Conservation (phyloP, 2,797 vertebrate species). For the Propithecus deckenii region DNA sequence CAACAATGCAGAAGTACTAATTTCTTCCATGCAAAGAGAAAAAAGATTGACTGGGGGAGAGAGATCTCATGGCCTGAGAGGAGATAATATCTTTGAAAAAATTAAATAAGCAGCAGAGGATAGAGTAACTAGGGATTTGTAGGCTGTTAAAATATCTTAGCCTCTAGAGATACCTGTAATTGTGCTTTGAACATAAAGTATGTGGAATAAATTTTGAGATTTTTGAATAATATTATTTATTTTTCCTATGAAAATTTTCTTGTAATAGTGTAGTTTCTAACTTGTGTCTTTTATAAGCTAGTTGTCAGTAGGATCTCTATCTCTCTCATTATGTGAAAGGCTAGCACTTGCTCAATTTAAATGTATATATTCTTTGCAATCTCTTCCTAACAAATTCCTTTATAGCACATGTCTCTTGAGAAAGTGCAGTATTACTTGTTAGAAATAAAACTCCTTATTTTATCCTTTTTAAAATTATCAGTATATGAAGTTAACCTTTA, state of each 20-base stretch:
- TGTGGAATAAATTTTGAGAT: background rate
- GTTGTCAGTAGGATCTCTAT: background rate
- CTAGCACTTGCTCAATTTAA: background rate
- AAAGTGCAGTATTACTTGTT: background rate
- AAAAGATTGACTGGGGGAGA: background rate
- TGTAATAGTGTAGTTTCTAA: background rate
- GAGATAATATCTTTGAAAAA: background rate
- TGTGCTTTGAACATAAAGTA: background rate
- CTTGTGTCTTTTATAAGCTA: background rate
- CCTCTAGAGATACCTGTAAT: background rate
- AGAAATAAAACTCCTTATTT: background rate
- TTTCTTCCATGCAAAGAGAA: background rate
- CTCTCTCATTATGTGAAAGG: background rate
- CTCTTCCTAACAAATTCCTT: background rate
- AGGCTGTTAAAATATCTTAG: background rate
- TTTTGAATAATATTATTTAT: background rate
- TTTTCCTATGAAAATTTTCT: conserved; percentile 5
- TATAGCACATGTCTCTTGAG: background rate
- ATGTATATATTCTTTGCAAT: background rate
- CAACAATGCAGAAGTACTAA: background rate
- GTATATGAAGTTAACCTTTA: background rate
- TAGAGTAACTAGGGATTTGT: background rate
- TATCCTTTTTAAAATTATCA: background rate
- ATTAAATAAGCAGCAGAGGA: background rate
- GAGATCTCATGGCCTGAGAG: background rate